These are phyloP conservation scores for Pollenia angustigena DNA, from an alignment of 2,888 invertebrate genomes.

Conservation along the genomic window DNA sequence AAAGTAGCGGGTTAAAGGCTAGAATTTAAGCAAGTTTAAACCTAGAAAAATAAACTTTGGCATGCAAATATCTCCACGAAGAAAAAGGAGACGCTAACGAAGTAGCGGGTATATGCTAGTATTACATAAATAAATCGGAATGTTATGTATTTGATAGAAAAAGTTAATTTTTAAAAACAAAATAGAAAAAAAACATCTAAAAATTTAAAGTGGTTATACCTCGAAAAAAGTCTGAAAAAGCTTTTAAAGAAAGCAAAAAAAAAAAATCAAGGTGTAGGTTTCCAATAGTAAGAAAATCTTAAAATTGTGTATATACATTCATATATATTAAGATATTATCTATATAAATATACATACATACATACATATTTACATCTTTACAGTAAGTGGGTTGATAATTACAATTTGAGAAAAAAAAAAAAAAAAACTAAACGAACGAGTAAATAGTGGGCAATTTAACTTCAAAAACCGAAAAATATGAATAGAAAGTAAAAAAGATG, in stretches of 20 bases:
- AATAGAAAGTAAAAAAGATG: background rate
- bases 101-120: too few species aligned
- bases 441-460: background rate
- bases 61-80: too few species aligned
- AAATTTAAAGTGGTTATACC: background rate
- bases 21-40: too few species aligned
- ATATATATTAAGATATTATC: background rate
- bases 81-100: too few species aligned
- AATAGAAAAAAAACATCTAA: background rate
- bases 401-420: constrained; percentile 4
- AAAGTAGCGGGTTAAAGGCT: too few species aligned
- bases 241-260: background rate
- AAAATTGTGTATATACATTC: constrained; percentile 3
- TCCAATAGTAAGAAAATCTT: background rate
- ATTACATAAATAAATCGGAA: too few species aligned
- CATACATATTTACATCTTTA: background rate
- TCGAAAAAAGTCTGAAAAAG: background rate
- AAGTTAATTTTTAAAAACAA: background rate
- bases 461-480: background rate
- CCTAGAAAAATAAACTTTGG: too few species aligned
- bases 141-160: too few species aligned
- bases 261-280: constrained; percentile 30
- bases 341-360: background rate
- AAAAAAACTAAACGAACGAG: background rate
- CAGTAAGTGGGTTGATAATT: constrained; percentile 56